phyloP scores from a whole-genome alignment of 2,113 vertebrate genomes.

The Triplophysa dalaica region DNA sequence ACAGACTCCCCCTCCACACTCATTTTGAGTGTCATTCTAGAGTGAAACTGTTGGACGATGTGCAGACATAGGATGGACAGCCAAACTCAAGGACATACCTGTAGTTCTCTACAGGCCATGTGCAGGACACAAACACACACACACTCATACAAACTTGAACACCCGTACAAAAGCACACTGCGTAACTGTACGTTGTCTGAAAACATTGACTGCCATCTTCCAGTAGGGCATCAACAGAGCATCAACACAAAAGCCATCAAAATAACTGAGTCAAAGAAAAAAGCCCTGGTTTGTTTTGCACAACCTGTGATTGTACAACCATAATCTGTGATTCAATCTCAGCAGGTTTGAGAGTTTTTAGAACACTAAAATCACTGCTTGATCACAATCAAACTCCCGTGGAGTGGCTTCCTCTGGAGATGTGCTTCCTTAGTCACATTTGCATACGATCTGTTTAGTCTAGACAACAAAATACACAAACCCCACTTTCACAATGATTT shows the following conservation, averaged over 20 bases:
- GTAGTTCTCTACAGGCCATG: constrained; percentile 16
- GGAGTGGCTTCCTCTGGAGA: constrained; percentile 33
- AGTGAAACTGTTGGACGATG: constrained; percentile 22
- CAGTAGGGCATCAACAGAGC: constrained; percentile 16
- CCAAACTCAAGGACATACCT: constrained; percentile 27
- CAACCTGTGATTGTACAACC: constrained; percentile 26
- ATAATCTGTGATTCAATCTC: constrained; percentile 33
- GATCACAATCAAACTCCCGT: constrained; percentile 34
- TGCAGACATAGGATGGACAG: constrained; percentile 36
- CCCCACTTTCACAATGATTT: constrained; percentile 35
- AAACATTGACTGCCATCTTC: constrained; percentile 8
- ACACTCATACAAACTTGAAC: not conserved
- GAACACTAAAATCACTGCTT: constrained; percentile 32
- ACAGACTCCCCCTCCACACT: constrained; percentile 34
- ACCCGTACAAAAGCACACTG: not conserved
- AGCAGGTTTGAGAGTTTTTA: constrained; percentile 17
- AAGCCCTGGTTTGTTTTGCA: not conserved
- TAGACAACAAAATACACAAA: constrained; percentile 46
- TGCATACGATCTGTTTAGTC: constrained; percentile 47
- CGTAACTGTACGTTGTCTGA: not conserved
- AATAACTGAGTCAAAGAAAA: constrained; percentile 1
- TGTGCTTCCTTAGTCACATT: constrained; percentile 37
- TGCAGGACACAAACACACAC: not conserved
- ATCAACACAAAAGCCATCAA: not conserved
- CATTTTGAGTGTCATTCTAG: constrained; percentile 29